Evolutionary conservation across 2,797 vertebrate genomes (phyloP).

Genomic region (Eulemur albifrons): DNA sequence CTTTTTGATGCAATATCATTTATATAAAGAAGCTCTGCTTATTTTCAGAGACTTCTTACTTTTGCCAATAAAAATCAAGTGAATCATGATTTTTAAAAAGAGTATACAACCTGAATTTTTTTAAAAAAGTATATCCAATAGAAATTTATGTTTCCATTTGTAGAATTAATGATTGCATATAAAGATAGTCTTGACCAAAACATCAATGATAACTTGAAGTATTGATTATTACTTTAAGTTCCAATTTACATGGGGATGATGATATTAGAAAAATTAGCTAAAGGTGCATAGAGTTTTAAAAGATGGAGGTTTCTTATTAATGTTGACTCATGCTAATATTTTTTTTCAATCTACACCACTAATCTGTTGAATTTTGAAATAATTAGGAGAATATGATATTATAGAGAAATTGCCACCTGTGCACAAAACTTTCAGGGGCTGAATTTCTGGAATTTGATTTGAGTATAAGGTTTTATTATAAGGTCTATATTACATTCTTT

Average conservation of each 20-base stretch:
- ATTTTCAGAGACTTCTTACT: background rate
- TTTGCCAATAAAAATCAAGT: background rate
- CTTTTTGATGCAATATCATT: background rate
- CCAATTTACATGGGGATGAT: background rate
- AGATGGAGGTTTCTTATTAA: background rate
- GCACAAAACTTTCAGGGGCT: background rate
- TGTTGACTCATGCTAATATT: background rate
- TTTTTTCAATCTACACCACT: background rate
- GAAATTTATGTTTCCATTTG: background rate
- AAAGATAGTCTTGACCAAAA: background rate
- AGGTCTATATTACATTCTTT: background rate
- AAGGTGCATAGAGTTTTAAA: background rate
- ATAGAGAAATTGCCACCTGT: background rate
- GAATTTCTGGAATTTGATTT: background rate
- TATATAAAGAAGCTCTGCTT: background rate
- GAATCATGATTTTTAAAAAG: too few species aligned
- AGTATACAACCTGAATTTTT: background rate
- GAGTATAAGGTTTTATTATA: background rate
- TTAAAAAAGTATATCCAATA: background rate
- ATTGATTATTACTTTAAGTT: constrained; percentile 16
- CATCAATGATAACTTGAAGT: background rate
- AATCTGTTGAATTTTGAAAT: background rate
- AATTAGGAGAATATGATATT: background rate
- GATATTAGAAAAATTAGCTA: background rate
- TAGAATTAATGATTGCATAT: background rate